Percentiles rank a stretch among this genome's conserved stretches.
These are phyloP conservation scores for Hydrotaea cyrtoneurina DNA, from an alignment of 2,888 invertebrate genomes.

Conservation along the genomic window DNA sequence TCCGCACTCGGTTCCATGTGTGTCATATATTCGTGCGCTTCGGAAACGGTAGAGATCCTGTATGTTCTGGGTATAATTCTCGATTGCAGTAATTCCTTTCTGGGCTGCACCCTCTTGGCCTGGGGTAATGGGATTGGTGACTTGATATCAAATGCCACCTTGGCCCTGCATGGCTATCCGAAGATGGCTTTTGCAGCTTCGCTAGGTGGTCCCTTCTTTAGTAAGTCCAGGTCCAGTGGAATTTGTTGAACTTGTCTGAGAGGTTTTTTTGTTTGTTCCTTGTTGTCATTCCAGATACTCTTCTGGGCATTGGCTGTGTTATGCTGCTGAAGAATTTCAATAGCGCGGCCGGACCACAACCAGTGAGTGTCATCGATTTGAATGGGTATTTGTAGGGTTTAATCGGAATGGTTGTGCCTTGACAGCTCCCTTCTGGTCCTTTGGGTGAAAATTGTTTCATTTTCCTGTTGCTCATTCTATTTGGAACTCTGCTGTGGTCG, in stretches of 20 bases:
- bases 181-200: too few species aligned
- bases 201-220: slow-evolving; percentile 87
- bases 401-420: background rate
- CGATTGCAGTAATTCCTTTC: slow-evolving; percentile 83
- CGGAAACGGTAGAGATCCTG: slow-evolving; percentile 83
- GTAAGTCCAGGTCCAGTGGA: slow-evolving; percentile 79
- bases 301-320: slow-evolving; percentile 67
- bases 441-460: slow-evolving; percentile 72
- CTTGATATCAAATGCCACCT: slow-evolving; percentile 83
- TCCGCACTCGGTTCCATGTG: slow-evolving; percentile 79
- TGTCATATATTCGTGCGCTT: slow-evolving; percentile 84
- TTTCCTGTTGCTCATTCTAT: slow-evolving; percentile 69
- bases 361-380: slow-evolving; percentile 4
- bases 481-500: slow-evolving; percentile 67
- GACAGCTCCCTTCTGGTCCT: slow-evolving; percentile 68
- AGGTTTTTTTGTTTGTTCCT: too few species aligned
- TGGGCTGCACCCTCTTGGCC: slow-evolving; percentile 85
- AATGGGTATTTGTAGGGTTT: background rate
- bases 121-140: slow-evolving; percentile 84
- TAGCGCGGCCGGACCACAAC: slow-evolving; percentile 25
- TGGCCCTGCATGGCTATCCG: slow-evolving; percentile 84
- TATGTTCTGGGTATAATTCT: slow-evolving; percentile 83
- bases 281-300: slow-evolving; percentile 59
- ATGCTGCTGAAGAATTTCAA: slow-evolving; percentile 62
- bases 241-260: too few species aligned